Base-by-base conservation (phyloP, 2,888 invertebrate species). In the Apeira syringaria region DNA sequence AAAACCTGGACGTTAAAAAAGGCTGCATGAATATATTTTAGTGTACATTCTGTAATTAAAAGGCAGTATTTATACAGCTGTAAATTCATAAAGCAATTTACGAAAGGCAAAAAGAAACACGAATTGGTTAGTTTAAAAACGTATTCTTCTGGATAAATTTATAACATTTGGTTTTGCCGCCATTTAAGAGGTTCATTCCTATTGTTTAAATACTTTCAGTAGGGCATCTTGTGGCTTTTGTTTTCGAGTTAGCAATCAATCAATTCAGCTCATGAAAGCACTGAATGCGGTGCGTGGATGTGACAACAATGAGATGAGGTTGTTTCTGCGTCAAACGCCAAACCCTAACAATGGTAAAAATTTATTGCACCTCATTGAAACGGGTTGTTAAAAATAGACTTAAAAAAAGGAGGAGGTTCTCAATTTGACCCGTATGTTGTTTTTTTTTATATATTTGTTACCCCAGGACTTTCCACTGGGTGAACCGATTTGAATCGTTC, bases 231-330 rank as follows among this genome's bases (percentile, higher is more conserved):
- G 36, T 46, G 44, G 33, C 43, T 55, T 64, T 71, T 66, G 59
- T 65, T 54, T 56, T 47, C 50, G 54, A 59, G 55, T 53, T 36
- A 52, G 59, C 64, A 64, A 76, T 76, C 75, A 68, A 74, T 76
- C 72, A 71, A 62, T 50, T 58, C 46, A 60, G 59, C 60, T 61
- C 67, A 67, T 67, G 67, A 70, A 68, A 67, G 57, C 61, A 48
- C 27, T 64, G 68, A 67, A 69, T 65, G 60, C 68, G 61, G 57
- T 39, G 52, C 59, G 58, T 72, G 70, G 59, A 61, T 60, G 50
- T 69, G 73, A 67, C 76, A 71, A 74, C 75, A 75, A 74, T 71
- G 44, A 58, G 50, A 32, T 42, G 15, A 36, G 20, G 38, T 9
- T 22, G 56, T 53, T 50, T 54, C 56, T 43, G 42, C 54, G 50